Base-by-base conservation (phyloP, 2,888 invertebrate species). In the Ophioninae sp. region DNA sequence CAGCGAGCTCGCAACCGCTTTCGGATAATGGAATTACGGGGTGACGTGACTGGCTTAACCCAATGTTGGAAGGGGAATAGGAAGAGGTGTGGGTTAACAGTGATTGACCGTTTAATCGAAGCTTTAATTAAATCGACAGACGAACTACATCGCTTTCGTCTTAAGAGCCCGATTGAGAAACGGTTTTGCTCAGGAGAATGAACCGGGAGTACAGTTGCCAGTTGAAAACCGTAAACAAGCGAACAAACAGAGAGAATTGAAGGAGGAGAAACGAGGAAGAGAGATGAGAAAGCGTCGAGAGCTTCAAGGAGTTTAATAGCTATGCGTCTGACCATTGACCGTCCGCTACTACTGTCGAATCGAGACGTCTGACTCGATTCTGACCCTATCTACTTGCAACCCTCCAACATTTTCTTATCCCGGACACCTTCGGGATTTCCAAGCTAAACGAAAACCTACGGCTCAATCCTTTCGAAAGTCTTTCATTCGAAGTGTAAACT, bases 31-130 rank as follows among this genome's bases (percentile, higher is more conserved):
- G 86, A 87, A 87, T 87, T 87, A 86, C 81, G 80, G 76, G 85
- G 84, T 85, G 86, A 87, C 87, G 86, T 86, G 86, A 86, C 84
- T 79, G 83, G 85, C 83, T 84, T 83, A 81, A 81, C 70, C 83
- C 77, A 65, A 50, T 50, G 50, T 50, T 17, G 17, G 50, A 6
- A 13, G 17, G 50, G 50, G 50, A 17, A 50, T 50, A 17, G 6
- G 50, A 17, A 17, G 17, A 3, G 17, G 50, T 5, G 73, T 77
- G 82, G 87, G 88, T 88, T 89, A 88, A 88, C 87, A 88, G 87
- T 89, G 90, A 91, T 90, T 90, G 90, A 90, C 89, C 89, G 89
- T 89, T 91, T 89, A 90, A 90, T 90, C 88, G 90, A 89, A 87
- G 86, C 87, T 89, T 87, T 90, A 90, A 91, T 91, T 89, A 88